Percentiles rank a stretch among this genome's conserved stretches.
phyloP scores from a whole-genome alignment of 2,797 vertebrate genomes.

The Pelodytes ibericus region DNA sequence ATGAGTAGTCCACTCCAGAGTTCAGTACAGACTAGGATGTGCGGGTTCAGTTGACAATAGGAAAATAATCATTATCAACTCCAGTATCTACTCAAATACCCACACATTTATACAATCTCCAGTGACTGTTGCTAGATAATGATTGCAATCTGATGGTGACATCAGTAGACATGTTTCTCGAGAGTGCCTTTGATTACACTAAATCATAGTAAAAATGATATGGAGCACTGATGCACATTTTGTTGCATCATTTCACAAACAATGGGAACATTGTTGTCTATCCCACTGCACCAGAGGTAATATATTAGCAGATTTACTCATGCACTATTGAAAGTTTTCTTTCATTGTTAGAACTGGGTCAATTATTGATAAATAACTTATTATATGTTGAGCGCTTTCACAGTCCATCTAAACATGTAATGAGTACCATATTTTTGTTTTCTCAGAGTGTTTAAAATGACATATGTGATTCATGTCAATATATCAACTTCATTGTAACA shows the following conservation, averaged over 20 bases:
- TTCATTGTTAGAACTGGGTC: neutral
- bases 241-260: neutral
- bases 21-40: too few species aligned
- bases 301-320: neutral
- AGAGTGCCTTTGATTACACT: neutral
- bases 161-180: neutral
- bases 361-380: neutral
- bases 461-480: constrained; percentile 40
- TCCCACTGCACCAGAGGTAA: neutral
- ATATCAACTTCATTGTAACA: constrained; percentile 29
- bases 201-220: neutral
- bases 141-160: neutral
- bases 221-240: neutral
- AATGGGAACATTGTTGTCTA: neutral
- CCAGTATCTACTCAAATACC: neutral
- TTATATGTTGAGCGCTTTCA: neutral
- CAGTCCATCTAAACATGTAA: neutral
- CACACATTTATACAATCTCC: neutral
- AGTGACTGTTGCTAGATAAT: neutral
- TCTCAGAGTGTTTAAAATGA: constrained; percentile 19
- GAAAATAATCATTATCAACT: too few species aligned
- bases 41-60: too few species aligned
- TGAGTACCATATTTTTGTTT: neutral
- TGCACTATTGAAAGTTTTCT: neutral
- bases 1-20: too few species aligned